These are phyloP conservation scores for Bombus superbus DNA, from an alignment of 1,140 invertebrate species.

Conservation along the genomic window DNA sequence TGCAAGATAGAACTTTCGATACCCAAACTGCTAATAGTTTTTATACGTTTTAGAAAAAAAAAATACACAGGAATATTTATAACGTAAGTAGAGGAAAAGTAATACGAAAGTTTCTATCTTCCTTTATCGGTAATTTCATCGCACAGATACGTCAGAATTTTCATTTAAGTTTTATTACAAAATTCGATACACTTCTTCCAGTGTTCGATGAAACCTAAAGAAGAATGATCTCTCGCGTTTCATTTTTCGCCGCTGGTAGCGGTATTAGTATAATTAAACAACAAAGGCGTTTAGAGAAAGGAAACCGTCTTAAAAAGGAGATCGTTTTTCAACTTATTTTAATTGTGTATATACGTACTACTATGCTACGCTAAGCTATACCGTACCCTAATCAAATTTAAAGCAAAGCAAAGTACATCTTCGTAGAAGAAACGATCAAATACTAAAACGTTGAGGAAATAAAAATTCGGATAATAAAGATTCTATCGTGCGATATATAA, in stretches of 20 bases:
- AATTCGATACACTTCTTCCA: background rate
- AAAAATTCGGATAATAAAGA: background rate
- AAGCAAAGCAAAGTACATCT: background rate
- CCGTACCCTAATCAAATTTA: constrained; percentile 19
- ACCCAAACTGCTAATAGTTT: background rate
- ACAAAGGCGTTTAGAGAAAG: background rate
- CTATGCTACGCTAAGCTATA: constrained; percentile 4
- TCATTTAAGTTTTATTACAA: background rate
- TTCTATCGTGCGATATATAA: background rate
- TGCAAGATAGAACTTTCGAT: background rate
- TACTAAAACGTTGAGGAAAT: background rate
- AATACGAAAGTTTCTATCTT: background rate
- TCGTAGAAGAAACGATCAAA: background rate
- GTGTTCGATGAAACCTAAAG: background rate
- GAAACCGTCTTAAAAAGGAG: background rate
- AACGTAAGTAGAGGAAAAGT: background rate
- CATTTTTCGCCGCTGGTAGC: no score
- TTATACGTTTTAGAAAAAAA: background rate
- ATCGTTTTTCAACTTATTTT: background rate
- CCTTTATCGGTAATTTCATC: background rate
- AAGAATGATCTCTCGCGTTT: background rate
- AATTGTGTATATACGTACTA: constrained; percentile 1
- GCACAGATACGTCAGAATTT: background rate
- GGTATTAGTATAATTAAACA: background rate
- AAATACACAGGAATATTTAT: background rate